phyloP scores from a whole-genome alignment of 1,140 invertebrate genomes.

The Drosophila sulfurigaster region DNA sequence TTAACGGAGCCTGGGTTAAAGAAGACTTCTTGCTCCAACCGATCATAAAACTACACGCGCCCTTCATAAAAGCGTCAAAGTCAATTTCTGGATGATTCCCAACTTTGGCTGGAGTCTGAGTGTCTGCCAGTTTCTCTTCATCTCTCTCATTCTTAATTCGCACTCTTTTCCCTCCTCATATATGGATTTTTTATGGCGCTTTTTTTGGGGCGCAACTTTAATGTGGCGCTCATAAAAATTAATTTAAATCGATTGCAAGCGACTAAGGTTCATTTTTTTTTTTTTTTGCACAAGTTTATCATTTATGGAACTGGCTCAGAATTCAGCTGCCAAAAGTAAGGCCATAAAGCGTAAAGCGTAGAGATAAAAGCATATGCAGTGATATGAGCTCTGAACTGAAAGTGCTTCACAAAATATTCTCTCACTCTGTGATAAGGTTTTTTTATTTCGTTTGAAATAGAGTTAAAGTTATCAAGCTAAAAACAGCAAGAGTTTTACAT shows the following conservation, averaged over 20 bases:
- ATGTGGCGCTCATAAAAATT: constrained; percentile 67
- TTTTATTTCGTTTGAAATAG: no score
- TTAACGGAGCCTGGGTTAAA: not conserved
- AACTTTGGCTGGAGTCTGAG: not conserved
- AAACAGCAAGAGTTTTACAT: no score
- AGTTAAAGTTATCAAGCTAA: no score
- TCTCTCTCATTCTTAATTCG: constrained; percentile 14
- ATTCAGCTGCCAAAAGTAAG: not conserved
- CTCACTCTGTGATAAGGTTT: no score
- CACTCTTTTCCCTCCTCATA: not conserved
- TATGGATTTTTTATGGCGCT: constrained; percentile 63
- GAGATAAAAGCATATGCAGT: constrained; percentile 2
- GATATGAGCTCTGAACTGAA: not conserved
- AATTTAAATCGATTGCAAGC: constrained; percentile 64
- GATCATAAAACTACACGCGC: constrained; percentile 80
- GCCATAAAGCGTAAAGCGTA: not conserved
- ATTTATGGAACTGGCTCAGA: not conserved
- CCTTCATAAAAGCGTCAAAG: constrained; percentile 75
- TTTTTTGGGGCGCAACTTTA: constrained; percentile 52
- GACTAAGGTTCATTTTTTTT: not conserved
- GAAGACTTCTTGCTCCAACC: not conserved
- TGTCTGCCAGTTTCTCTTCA: not conserved
- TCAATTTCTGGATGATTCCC: constrained; percentile 63
- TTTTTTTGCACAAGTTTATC: constrained; percentile 1
- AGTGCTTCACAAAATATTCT: not conserved